A percentile compares a stretch with the other conserved stretches of the same genome.
Conservation (phyloP, 2,797 vertebrate genomes). For the Periophthalmus magnuspinnatus region DNA sequence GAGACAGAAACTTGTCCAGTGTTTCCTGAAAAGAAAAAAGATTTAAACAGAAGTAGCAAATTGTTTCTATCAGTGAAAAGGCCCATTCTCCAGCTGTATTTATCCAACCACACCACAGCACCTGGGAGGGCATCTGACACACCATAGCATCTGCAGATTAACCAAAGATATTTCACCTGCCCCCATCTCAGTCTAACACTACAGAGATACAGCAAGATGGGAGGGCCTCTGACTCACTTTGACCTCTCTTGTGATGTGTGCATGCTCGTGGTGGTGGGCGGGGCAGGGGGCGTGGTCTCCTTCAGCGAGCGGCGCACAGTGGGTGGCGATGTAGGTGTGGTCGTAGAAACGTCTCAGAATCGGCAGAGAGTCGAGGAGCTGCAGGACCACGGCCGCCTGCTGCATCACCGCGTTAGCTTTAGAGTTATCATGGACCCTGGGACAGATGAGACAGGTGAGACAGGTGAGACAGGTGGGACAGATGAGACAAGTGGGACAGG, state of each 20-base stretch:
- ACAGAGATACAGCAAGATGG: no score
- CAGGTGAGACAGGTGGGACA: conserved; percentile 12
- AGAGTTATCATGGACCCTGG: conserved; percentile 69
- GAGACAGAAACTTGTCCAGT: conserved; percentile 61
- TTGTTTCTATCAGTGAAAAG: no score
- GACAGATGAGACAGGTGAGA: conserved; percentile 11
- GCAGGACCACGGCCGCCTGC: conserved; percentile 70
- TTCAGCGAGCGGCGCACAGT: conserved; percentile 56
- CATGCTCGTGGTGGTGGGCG: conserved; percentile 48
- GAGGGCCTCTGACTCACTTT: conserved; percentile 47
- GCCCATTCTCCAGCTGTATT: no score
- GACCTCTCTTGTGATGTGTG: conserved; percentile 52
- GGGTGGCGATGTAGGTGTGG: conserved; percentile 51
- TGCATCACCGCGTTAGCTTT: conserved; percentile 72
- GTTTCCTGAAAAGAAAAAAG: conserved; percentile 54
- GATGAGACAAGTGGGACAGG: no score
- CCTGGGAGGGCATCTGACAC: no score
- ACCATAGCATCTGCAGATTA: no score
- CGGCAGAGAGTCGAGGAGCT: conserved; percentile 70
- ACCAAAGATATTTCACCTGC: no score
- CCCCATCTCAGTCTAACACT: no score
- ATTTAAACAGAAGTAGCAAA: background rate
- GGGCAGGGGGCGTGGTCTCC: conserved; percentile 35
- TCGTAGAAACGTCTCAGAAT: conserved; percentile 60
- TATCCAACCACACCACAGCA: no score